Evolutionary conservation across 2,797 vertebrate species (phyloP), one percentile per base, ranked within the genome.

Genomic region (Perodicticus potto): DNA sequence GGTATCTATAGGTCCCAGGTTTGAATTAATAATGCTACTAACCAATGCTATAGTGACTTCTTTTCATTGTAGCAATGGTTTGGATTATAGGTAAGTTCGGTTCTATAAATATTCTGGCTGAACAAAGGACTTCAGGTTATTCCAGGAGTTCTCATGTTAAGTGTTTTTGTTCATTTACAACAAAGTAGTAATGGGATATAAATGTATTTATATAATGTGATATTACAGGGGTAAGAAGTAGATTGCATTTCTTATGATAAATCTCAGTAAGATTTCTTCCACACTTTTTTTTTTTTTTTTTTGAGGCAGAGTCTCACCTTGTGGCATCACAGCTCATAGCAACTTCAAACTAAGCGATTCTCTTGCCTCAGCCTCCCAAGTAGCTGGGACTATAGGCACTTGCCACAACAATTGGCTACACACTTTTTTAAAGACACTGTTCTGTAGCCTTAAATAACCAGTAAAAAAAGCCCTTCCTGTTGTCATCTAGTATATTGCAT

Each of bases 401-500:
- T 53, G 49, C 14, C 49, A 53, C 49, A 53, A 53, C 14, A 53
- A 14, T 14, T 4, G 1, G 49, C 49, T 53, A 53, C 49, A 53
- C 49, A 53, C 49, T 7, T 53, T 13, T 53, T 53, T 16, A 53
- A 53, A 77, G 40, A 57, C 32, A 57, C n/a, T 85, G 32, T 65
- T 91, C 49, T 91, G 7, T 76, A 82, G 63, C 63, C 90, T 95
- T 96, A 65, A 96, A 67, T 89, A 91, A 81, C 63, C 53, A 73
- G 65, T 40, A 63, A 57, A 59, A 84, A 80, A 49, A 86, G 59
- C 70, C 29, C n/a, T 20, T 67, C 32, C 9, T 91, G 32, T 93
- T 88, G 65, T 43, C 89, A 76, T 74, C 55, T 84, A 5, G 32
- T 95, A 0, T 63, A 40, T 94, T 92, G 55, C 29, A 76, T 92